Percentiles rank a stretch among this genome's conserved stretches.
Conservation (phyloP, 2,888 invertebrate genomes). For the Beris chalybata region DNA sequence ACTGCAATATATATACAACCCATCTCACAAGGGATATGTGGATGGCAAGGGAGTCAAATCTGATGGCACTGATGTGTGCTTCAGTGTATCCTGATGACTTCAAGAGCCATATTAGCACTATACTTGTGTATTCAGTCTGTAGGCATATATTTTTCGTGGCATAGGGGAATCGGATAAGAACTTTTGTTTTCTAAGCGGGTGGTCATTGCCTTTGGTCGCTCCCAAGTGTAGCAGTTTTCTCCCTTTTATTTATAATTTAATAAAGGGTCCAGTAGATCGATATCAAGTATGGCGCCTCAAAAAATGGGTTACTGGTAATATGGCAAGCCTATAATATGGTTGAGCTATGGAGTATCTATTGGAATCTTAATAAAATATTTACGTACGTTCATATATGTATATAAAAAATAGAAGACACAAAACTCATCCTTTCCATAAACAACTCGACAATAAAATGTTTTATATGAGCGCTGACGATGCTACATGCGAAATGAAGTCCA, state of each 20-base stretch:
- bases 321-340: no score
- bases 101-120: constrained; percentile 15
- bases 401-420: no score
- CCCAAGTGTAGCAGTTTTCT: constrained; percentile 29
- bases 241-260: constrained; percentile 35
- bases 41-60: constrained; percentile 11
- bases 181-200: constrained; percentile 34
- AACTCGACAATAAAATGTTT: no score
- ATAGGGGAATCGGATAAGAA: constrained; percentile 32
- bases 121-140: neutral
- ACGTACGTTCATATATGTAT: no score
- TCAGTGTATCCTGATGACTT: neutral
- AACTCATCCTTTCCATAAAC: no score
- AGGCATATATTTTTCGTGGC: neutral
- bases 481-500: neutral
- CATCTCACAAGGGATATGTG: neutral
- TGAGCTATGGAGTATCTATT: no score
- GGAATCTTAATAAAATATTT: no score
- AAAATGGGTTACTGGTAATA: constrained; percentile 33
- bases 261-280: constrained; percentile 34
- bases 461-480: no score
- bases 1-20: constrained; percentile 8
- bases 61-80: constrained; percentile 21
- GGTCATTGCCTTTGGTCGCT: constrained; percentile 26
- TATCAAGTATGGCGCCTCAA: constrained; percentile 35